Base-by-base conservation (phyloP, 2,888 invertebrate species). In the Cheilosia pagana region DNA sequence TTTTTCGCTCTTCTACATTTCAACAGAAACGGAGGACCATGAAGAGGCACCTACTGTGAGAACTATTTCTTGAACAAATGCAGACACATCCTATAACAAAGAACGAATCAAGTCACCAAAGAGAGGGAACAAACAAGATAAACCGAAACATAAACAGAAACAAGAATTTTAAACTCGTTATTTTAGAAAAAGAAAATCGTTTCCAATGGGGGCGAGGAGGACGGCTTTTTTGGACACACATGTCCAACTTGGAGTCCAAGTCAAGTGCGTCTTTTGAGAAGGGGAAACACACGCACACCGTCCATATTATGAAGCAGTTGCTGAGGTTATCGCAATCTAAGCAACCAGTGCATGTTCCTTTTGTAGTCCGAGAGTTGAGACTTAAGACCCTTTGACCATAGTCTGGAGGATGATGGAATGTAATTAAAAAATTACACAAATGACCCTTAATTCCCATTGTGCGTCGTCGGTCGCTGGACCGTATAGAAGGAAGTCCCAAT, bases 21-120 rank as follows among this genome's bases (percentile, higher is more conserved):
- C 63, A 55, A 41, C 41, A 31, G 55, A 45, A 65, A 55, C 57
- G 48, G 48, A 55, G 28, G 8, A 65, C 55, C 74, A 48, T 55
- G 53, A 72, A 74, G 55, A 55, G 60, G 63, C 77, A 77, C 77
- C 76, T 65, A 53, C 52, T 75, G 76, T 81, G 81, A 53, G 81
- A 81, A 81, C 76, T 71, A 70, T 70, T 81, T 75, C 41, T 52
- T 57, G 53, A 12, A 4, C 12, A 12, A 35, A 43, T 39, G 59
- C 53, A n/a, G n/a, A 31, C 21, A 52, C 23, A 50, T 70, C 45
- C 8, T 43, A 63, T 43, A 63, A 68, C 48, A 74, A 41, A 39
- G 48, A 62, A 53, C 43, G 39, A 39, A 41, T 45, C 41, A 23
- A 63, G 59, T 45, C 31, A 48, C 67, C 55, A 57, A 57, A 16